Evolutionary conservation across 2,797 vertebrate genomes (phyloP).

Genomic region (Toxotes lorentzi): DNA sequence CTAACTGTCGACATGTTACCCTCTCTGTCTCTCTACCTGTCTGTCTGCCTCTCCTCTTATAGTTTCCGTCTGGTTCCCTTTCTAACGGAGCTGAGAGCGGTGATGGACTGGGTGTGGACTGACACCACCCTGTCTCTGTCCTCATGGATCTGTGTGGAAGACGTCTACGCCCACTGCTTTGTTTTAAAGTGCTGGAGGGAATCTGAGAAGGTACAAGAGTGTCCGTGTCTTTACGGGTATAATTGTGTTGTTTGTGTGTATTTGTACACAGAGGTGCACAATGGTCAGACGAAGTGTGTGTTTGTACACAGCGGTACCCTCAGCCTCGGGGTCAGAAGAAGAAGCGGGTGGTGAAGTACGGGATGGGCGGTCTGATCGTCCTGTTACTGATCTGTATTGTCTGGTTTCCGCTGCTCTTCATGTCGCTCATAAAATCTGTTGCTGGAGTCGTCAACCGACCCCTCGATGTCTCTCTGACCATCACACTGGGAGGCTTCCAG

Average conservation of each 20-base stretch:
- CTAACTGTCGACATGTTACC: neutral
- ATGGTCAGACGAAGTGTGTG: neutral
- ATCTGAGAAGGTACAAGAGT: constrained; percentile 55
- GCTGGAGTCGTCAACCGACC: constrained; percentile 96
- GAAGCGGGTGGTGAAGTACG: constrained; percentile 97
- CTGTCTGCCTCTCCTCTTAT: neutral
- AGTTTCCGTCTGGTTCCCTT: constrained; percentile 77
- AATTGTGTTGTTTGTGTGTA: constrained; percentile 32
- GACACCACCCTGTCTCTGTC: constrained; percentile 76
- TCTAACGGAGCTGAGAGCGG: constrained; percentile 71
- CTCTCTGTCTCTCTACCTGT: neutral
- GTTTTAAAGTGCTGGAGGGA: constrained; percentile 76
- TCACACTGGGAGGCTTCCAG: constrained; percentile 97
- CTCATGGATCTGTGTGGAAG: constrained; percentile 77
- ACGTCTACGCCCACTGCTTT: constrained; percentile 74
- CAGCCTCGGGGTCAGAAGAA: constrained; percentile 97
- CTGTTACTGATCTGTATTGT: constrained; percentile 96
- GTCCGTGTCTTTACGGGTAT: constrained; percentile 50
- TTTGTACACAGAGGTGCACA: constrained; percentile 85
- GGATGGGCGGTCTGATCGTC: constrained; percentile 97
- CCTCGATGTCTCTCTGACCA: constrained; percentile 93
- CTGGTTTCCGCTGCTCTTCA: constrained; percentile 99
- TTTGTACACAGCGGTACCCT: constrained; percentile 90
- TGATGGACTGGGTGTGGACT: constrained; percentile 80
- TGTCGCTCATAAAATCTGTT: constrained; percentile 98